These are phyloP conservation scores for Lamellibrachia columna DNA, from an alignment of 2,888 invertebrate species.

Conservation along the genomic window DNA sequence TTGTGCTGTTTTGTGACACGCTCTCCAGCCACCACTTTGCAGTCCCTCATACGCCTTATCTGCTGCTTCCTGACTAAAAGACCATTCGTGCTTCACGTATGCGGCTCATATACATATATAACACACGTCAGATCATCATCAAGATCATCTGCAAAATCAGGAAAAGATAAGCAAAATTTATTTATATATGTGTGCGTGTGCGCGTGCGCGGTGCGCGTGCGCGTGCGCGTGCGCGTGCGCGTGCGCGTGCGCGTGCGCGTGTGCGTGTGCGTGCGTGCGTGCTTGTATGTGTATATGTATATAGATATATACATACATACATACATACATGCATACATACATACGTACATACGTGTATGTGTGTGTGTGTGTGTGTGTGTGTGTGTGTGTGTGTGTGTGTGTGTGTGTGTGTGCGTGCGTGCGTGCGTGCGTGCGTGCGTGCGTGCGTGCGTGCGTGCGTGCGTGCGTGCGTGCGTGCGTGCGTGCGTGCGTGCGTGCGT, in stretches of 20 bases:
- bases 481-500: not conserved
- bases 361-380: too few relatives aligned
- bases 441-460: not conserved
- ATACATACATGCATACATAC: too few relatives aligned
- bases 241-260: too few relatives aligned
- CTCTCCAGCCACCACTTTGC: too few relatives aligned
- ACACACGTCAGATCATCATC: not conserved
- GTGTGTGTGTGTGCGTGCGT: too few relatives aligned
- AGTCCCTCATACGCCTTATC: not conserved
- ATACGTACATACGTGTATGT: too few relatives aligned
- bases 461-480: not conserved
- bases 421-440: too few relatives aligned
- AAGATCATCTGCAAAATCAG: not conserved
- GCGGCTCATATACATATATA: constrained; percentile 25
- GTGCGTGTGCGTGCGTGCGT: too few relatives aligned
- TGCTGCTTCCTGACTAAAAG: not conserved
- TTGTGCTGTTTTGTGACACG: too few relatives aligned
- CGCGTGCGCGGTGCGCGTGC: not conserved
- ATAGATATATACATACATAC: too few relatives aligned
- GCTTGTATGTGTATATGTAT: too few relatives aligned
- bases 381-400: too few relatives aligned
- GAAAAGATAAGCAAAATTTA: constrained; percentile 6
- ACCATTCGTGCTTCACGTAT: constrained; percentile 27
- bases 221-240: not conserved
- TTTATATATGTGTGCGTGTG: not conserved